Percentiles rank a stretch among this genome's conserved stretches.
Conservation (phyloP, 2,888 invertebrate genomes). For the Thymelicus acteon region DNA sequence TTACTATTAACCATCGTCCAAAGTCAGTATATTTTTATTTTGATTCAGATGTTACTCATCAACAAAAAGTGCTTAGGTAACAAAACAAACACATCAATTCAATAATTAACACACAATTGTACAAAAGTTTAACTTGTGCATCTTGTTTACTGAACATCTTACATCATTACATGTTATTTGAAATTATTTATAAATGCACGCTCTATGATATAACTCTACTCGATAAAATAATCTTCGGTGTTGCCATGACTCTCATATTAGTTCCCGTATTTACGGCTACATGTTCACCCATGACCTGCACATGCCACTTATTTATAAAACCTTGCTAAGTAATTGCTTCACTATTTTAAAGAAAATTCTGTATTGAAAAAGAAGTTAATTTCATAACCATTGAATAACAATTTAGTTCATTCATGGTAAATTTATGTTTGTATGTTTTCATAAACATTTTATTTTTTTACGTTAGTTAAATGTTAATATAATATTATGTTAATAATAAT, state of each 20-base stretch:
- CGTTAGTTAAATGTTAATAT: too few relatives aligned
- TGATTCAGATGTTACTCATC: too few relatives aligned
- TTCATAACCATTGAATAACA: neutral
- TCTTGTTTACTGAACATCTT: neutral
- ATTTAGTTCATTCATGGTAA: neutral
- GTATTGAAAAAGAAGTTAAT: slow-evolving; percentile 9
- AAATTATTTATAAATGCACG: slow-evolving; percentile 32
- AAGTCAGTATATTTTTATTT: too few relatives aligned
- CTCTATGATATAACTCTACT: slow-evolving; percentile 46
- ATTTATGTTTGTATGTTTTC: neutral
- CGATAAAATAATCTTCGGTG: slow-evolving; percentile 46
- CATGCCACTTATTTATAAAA: slow-evolving; percentile 40
- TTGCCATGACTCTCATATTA: slow-evolving; percentile 60
- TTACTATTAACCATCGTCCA: too few relatives aligned
- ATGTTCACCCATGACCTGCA: slow-evolving; percentile 67
- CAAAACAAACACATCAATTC: too few relatives aligned
- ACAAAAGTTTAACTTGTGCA: too few relatives aligned
- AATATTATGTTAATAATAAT: too few relatives aligned
- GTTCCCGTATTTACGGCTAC: slow-evolving; percentile 61
- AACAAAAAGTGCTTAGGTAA: too few relatives aligned
- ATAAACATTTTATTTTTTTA: too few relatives aligned
- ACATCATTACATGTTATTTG: slow-evolving; percentile 10
- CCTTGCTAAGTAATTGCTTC: slow-evolving; percentile 44
- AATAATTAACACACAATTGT: too few relatives aligned
- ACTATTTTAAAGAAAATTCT: slow-evolving; percentile 29